These are phyloP conservation scores for Acromyrmex heyeri DNA, from an alignment of 1,140 invertebrate species.

Conservation along the genomic window DNA sequence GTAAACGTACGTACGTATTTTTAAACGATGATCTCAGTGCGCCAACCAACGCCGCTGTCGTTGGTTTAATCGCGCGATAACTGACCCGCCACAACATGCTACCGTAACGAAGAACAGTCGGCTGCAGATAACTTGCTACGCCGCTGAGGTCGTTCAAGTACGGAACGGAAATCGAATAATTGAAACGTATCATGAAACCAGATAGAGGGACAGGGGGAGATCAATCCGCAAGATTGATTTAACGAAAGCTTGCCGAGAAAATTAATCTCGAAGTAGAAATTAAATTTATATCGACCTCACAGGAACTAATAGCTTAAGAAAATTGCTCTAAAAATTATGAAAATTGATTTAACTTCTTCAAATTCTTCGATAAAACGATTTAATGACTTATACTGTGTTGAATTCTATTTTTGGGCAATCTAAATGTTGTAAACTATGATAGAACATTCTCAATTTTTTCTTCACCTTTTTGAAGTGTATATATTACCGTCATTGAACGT, in stretches of 20 bases:
- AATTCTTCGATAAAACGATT: neutral
- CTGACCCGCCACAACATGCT: conserved; percentile 62
- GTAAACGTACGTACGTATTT: conserved; percentile 11
- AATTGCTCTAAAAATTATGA: conserved; percentile 2
- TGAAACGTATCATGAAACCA: neutral
- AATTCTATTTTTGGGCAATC: neutral
- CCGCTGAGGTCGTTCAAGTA: conserved; percentile 16
- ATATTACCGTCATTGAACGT: neutral
- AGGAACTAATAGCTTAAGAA: neutral
- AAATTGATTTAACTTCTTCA: neutral
- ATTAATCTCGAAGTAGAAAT: conserved; percentile 29
- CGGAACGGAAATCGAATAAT: conserved; percentile 25
- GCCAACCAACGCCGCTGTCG: neutral
- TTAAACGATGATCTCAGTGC: conserved; percentile 52
- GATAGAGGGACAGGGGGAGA: neutral
- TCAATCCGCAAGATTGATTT: neutral
- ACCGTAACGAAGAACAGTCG: neutral
- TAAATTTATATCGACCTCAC: neutral
- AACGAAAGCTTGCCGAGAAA: neutral
- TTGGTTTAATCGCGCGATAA: conserved; percentile 52
- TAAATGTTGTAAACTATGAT: neutral
- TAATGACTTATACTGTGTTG: neutral
- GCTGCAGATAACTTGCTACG: conserved; percentile 31
- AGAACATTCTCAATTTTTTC: neutral
- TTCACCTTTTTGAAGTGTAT: neutral